Evolutionary conservation across 2,888 invertebrate genomes (phyloP).

Genomic region (Galeopsomyia nigrocyanea): DNA sequence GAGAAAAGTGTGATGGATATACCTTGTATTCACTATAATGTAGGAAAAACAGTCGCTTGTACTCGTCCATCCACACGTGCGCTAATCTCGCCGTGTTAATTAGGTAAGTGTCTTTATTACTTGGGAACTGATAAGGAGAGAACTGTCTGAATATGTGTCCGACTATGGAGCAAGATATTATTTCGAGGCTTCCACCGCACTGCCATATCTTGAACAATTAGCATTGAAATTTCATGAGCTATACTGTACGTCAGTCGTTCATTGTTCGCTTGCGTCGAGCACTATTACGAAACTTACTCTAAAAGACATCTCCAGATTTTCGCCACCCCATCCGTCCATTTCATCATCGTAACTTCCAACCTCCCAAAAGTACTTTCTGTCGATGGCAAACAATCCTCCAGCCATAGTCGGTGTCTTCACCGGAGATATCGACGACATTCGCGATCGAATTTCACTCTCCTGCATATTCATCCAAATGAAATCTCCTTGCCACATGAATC

Average conservation of each 20-base stretch:
- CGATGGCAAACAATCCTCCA: conserved; percentile 95
- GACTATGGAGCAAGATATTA: conserved; percentile 91
- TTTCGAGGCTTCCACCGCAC: conserved; percentile 92
- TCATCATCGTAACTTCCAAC: conserved; percentile 94
- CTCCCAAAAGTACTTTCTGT: conserved; percentile 94
- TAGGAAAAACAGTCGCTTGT: conserved; percentile 90
- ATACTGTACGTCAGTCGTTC: no score
- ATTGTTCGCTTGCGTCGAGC: no score
- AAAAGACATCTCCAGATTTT: conserved; percentile 98
- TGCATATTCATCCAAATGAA: conserved; percentile 92
- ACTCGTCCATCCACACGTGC: conserved; percentile 98
- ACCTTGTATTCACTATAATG: conserved; percentile 84
- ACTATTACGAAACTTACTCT: conserved; percentile 76
- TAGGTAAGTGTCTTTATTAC: conserved; percentile 91
- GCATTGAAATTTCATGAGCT: no score
- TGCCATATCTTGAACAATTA: conserved; percentile 57
- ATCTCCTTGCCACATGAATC: conserved; percentile 90
- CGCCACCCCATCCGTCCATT: conserved; percentile 98
- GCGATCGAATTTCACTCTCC: conserved; percentile 74
- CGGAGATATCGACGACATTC: conserved; percentile 74
- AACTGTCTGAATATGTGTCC: conserved; percentile 96
- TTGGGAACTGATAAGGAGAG: conserved; percentile 94
- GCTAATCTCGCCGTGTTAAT: conserved; percentile 95
- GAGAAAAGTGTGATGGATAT: conserved; percentile 11
- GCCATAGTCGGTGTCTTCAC: conserved; percentile 96